A percentile compares a stretch with the other conserved stretches of the same genome.
phyloP scores from a whole-genome alignment of 1,140 invertebrate species.

The Drosophila albomicans region DNA sequence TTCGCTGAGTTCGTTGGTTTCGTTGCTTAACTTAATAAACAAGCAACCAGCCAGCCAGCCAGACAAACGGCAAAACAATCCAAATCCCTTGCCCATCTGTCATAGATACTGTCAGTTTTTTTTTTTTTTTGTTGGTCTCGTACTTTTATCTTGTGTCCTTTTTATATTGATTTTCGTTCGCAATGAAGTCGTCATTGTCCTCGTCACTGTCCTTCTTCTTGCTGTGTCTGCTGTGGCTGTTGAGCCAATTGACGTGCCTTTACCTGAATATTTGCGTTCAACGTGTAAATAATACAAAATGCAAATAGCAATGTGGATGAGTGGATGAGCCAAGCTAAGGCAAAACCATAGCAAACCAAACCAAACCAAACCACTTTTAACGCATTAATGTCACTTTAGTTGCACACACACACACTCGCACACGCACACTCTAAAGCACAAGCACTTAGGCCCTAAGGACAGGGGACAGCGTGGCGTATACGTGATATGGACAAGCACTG shows the following conservation, averaged over 20 bases:
- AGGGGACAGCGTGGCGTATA: slow-evolving; percentile 34
- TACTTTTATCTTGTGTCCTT: background rate
- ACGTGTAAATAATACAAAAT: slow-evolving; percentile 79
- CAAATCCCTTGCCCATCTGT: slow-evolving; percentile 58
- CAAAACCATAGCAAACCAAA: slow-evolving; percentile 20
- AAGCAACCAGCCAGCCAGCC: slow-evolving; percentile 28
- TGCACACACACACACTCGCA: slow-evolving; percentile 33
- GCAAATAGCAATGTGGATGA: slow-evolving; percentile 69
- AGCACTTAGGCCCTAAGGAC: slow-evolving; percentile 35
- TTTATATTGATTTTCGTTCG: slow-evolving; percentile 28
- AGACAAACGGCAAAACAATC: slow-evolving; percentile 26
- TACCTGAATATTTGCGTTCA: slow-evolving; percentile 76
- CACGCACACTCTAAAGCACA: background rate
- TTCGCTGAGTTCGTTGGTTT: slow-evolving; percentile 38
- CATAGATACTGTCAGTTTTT: slow-evolving; percentile 78
- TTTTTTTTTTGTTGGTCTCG: slow-evolving; percentile 40
- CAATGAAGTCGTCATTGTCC: slow-evolving; percentile 61
- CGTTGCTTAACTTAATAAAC: slow-evolving; percentile 76
- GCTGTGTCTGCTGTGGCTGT: too few relatives aligned
- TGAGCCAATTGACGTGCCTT: slow-evolving; percentile 33
- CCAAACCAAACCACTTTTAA: slow-evolving; percentile 76
- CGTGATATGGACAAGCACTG: slow-evolving; percentile 40
- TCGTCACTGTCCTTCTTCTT: too few relatives aligned
- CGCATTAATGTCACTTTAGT: slow-evolving; percentile 78
- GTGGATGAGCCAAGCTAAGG: slow-evolving; percentile 54